Conservation (phyloP, 2,797 vertebrate species). For the Myotis daubentonii region DNA sequence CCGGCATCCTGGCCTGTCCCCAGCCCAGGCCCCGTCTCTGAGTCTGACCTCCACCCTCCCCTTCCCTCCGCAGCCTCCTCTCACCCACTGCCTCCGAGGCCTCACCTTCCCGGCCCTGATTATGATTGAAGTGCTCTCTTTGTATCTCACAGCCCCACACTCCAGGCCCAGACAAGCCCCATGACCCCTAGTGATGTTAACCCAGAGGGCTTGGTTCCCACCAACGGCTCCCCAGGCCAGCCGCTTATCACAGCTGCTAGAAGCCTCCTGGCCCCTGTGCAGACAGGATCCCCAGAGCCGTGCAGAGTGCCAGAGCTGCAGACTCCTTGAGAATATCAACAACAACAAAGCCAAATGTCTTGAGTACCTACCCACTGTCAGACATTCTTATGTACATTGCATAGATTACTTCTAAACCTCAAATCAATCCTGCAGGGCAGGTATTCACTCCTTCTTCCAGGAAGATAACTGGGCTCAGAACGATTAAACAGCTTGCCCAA, state of each 20-base stretch:
- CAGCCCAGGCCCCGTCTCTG: accelerated
- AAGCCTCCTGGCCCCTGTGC: neutral
- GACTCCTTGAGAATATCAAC: neutral
- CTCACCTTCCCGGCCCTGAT: too few relatives aligned
- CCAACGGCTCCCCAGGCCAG: neutral
- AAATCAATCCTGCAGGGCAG: neutral
- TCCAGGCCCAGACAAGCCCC: neutral
- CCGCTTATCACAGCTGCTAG: neutral
- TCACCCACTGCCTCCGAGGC: neutral
- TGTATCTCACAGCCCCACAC: neutral
- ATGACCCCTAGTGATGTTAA: neutral
- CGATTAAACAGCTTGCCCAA: neutral
- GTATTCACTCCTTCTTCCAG: neutral
- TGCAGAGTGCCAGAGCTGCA: neutral
- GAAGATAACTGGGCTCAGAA: neutral
- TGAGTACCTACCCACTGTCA: neutral
- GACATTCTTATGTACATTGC: neutral
- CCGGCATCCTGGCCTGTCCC: neutral
- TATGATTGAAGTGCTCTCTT: neutral
- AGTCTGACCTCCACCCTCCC: neutral
- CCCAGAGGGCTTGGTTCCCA: neutral
- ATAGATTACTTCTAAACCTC: neutral
- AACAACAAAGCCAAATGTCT: neutral
- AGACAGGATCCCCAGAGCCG: neutral
- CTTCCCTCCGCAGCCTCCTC: neutral